A percentile compares a stretch with the other conserved stretches of the same genome.
These are phyloP conservation scores for Silvanus unidentatus DNA, from an alignment of 2,888 invertebrate genomes.

Conservation along the genomic window DNA sequence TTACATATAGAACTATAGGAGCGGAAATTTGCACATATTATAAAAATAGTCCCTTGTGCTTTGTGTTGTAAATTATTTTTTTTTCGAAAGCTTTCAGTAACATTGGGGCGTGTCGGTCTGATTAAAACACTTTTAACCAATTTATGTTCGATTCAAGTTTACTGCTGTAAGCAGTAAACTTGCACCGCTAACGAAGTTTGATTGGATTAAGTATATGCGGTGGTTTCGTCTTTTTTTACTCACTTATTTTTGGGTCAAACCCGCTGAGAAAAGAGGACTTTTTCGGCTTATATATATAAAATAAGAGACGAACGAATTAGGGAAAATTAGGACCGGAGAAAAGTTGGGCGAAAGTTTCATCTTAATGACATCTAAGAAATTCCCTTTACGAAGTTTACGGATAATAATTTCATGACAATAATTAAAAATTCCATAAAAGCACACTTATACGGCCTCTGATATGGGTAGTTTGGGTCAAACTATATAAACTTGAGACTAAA, in stretches of 20 bases:
- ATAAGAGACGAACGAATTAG: too few relatives aligned
- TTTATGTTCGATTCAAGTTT: conserved; percentile 27
- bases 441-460: too few relatives aligned
- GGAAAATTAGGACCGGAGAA: too few relatives aligned
- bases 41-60: neutral
- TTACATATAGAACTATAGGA: neutral
- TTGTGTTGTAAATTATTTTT: neutral
- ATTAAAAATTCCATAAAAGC: too few relatives aligned
- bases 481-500: too few relatives aligned
- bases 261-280: neutral
- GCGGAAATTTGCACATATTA: neutral
- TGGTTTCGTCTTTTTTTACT: conserved; percentile 3
- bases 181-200: conserved; percentile 26
- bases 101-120: conserved; percentile 18
- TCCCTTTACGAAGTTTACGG: too few relatives aligned
- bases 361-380: too few relatives aligned
- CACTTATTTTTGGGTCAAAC: conserved; percentile 1
- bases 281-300: too few relatives aligned
- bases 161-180: conserved; percentile 20
- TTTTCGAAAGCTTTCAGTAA: neutral
- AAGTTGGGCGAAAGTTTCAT: too few relatives aligned
- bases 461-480: too few relatives aligned
- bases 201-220: conserved; percentile 25
- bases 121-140: conserved; percentile 32
- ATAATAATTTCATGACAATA: too few relatives aligned